Evolutionary conservation across 2,113 vertebrate genomes (phyloP), one percentile per base, ranked within the genome.

Genomic region (Mustela lutreola): DNA sequence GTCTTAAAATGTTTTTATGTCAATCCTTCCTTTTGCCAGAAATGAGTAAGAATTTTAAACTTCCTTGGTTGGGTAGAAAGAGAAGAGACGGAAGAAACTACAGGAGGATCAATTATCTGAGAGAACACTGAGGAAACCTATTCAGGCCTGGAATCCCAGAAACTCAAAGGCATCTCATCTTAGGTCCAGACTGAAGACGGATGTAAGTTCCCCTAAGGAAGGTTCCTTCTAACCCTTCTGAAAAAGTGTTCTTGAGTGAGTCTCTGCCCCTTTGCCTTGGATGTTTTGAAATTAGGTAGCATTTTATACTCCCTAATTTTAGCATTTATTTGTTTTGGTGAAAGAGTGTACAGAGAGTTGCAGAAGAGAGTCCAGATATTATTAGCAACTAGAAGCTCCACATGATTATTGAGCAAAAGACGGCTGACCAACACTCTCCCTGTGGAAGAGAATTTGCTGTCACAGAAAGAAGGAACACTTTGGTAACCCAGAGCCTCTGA

Each of bases 41-140:
- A 94, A 88, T 7, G 36, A 76, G 45, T 6, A 84, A 89, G 9
- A 90, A 78, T 71, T 92, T 90, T 82, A 63, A 94, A 73, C 4
- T 50, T 89, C 76, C n/a, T 78, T 78, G 19, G 9, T 81, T 84
- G 36, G 39, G 7, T 67, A 8, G 11, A 65, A 26, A 26, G 24
- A n/a, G 26, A 81, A 89, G 11, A 82, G 31, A 48, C n/a, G 7
- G 28, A 65, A 84, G 5, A 79, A 92, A 63, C 11, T 60, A 50
- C 31, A 85, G 45, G 10, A 82, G 11, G 42, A 45, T 62, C 84
- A 75, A 56, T 81, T 22, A 86, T n/a, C n/a, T 78, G 45, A 91
- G 76, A 67, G 24, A 93, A 93, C 12, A 89, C 42, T 42, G 22
- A 50, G 31, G 24, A 71, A 67, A 85, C 11, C 58, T 45, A 65